phyloP scores from a whole-genome alignment of 2,113 vertebrate species.

The Furnarius figulus region DNA sequence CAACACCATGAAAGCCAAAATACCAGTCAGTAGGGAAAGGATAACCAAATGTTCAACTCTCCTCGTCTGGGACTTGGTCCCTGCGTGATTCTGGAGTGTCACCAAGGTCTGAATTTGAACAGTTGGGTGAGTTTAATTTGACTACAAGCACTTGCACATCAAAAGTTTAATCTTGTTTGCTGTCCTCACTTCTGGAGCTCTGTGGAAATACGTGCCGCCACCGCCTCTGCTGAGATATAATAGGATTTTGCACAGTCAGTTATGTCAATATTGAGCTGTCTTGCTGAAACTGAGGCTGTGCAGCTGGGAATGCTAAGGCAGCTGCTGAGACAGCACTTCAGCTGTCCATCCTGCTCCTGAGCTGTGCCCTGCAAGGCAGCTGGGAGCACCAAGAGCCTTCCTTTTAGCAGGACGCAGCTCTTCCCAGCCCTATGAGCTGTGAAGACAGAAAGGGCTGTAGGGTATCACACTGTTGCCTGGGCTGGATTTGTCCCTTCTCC shows the following conservation, averaged over 20 bases:
- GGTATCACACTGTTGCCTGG: not conserved
- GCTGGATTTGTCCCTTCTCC: not conserved
- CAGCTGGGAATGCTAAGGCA: not conserved
- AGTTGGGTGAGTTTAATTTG: not conserved
- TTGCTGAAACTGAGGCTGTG: not conserved
- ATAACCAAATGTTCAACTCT: not conserved
- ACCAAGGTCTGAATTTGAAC: not conserved
- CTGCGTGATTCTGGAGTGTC: not conserved
- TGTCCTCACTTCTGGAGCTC: not conserved
- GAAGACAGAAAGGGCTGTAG: not conserved
- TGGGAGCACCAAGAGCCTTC: not conserved
- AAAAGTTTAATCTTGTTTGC: not conserved
- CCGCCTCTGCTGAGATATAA: too few species aligned
- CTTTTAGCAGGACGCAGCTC: not conserved
- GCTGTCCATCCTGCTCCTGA: not conserved
- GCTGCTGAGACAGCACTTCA: not conserved
- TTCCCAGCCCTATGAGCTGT: accelerated
- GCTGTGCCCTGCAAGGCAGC: not conserved
- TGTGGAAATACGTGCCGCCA: not conserved
- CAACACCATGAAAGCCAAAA: not conserved
- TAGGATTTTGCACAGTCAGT: not conserved
- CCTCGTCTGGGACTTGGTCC: not conserved
- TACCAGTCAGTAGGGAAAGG: not conserved
- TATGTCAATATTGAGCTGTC: not conserved
- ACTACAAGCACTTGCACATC: not conserved